Evolutionary conservation across 1,140 invertebrate genomes (phyloP), one percentile per base, ranked within the genome.

Genomic region (Physella acuta): DNA sequence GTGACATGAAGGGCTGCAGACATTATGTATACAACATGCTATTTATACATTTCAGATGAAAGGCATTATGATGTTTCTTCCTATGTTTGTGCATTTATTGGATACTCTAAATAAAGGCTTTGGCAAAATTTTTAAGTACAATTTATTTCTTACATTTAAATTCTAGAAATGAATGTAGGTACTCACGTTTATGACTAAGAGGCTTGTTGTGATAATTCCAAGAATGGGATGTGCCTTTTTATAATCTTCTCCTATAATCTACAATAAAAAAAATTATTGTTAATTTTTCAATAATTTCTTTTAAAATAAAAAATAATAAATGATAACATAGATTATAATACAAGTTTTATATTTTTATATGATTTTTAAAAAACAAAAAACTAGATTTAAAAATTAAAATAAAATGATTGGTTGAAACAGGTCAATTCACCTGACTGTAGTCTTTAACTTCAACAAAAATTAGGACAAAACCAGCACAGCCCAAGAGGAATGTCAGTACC

Each of bases 1-100:
- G 88, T 2, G 94, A 93, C 89, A 93, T 91, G 73, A 94, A 90
- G 0, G 94, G 94, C 85, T 98, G 93, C 65, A 94, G 30, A 30
- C 26, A 30, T n/a, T 59, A 17, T 28, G 56, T 28, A 33, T 28
- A 56, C 53, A 56, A 56, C 11, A 26, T 11, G 28, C 28, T 17
- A 26, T 56, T 14, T 11, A 14, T 14, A 8, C 24, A 14, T 56
- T 56, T 17, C 8, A 17, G 26, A 56, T 17, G 11, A 28, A n/a
- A 17, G 8, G 11, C 24, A 17, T 56, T 8, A 56, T 26, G 26
- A 56, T 56, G 28, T 56, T 56, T n/a, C 4, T 4, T 28, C 26
- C 33, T 8, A 24, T 26, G 53, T 14, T 2, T 28, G 5, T 3
- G 17, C 2, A n/a, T 63, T 3, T 44, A 39, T 63, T 17, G 30